phyloP scores from a whole-genome alignment of 1,140 invertebrate genomes.

The Hormaphis cornu region DNA sequence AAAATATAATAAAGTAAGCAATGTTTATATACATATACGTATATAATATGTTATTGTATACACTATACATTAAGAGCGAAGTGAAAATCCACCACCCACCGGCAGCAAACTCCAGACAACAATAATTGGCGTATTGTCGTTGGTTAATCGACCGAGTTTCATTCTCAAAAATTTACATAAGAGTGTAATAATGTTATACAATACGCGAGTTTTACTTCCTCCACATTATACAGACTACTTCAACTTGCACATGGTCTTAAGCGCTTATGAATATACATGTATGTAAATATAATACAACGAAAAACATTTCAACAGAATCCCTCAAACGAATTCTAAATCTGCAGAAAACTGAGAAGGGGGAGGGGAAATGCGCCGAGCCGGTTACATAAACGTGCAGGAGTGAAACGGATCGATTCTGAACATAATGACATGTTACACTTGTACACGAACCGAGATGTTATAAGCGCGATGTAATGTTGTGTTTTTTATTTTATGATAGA shows the following conservation, averaged over 20 bases:
- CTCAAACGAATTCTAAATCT: not conserved
- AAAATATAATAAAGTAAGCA: too few relatives aligned
- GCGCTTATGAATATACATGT: not conserved
- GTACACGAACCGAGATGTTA: too few relatives aligned
- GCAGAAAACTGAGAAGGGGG: not conserved
- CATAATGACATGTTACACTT: too few relatives aligned
- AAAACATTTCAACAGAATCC: slow-evolving; percentile 1
- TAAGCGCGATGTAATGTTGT: not conserved
- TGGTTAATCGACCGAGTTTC: slow-evolving; percentile 22
- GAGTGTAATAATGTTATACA: not conserved
- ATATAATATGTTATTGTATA: not conserved
- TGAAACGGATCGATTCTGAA: not conserved
- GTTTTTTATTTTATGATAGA: too few relatives aligned
- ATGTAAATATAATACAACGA: too few relatives aligned
- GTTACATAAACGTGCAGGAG: not conserved
- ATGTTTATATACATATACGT: not conserved
- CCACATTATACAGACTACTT: not conserved
- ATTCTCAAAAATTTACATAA: too few relatives aligned
- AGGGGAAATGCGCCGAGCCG: too few relatives aligned
- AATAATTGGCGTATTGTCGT: slow-evolving; percentile 11
- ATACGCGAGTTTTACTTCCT: not conserved
- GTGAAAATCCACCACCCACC: not conserved
- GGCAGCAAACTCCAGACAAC: not conserved
- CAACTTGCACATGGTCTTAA: not conserved
- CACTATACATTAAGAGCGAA: too few relatives aligned